Evolutionary conservation across 2,113 vertebrate species (phyloP).

Genomic region (Pardalotus punctatus): DNA sequence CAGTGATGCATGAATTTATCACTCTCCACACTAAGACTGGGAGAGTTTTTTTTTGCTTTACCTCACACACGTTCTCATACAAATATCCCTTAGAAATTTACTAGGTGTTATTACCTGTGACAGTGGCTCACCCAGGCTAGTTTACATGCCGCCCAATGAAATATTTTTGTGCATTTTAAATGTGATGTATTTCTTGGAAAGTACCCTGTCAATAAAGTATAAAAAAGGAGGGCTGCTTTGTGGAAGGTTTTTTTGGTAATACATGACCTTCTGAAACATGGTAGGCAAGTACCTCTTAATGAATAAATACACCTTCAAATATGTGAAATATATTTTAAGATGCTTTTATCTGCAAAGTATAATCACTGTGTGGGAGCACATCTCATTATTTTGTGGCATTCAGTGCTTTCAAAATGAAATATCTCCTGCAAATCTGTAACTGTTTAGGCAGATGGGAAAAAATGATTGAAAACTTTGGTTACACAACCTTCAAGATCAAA

Average conservation of each 20-base stretch:
- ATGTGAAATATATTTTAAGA: background rate
- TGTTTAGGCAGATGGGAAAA: background rate
- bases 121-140: background rate
- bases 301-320: background rate
- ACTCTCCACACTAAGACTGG: background rate
- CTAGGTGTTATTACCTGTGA: background rate
- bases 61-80: background rate
- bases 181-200: background rate
- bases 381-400: background rate
- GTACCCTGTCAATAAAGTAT: background rate
- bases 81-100: background rate
- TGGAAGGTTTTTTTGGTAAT: accelerated
- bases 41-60: background rate
- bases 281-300: background rate
- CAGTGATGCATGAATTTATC: background rate
- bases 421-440: background rate
- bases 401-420: background rate
- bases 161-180: background rate
- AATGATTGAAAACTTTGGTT: slow-evolving; percentile 7
- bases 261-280: background rate
- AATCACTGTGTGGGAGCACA: background rate
- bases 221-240: background rate
- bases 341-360: background rate
- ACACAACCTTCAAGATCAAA: background rate
- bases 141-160: background rate